Percentiles rank a stretch among this genome's conserved stretches.
Evolutionary conservation across 2,113 vertebrate genomes (phyloP).

Genomic region (Callipepla squamata): DNA sequence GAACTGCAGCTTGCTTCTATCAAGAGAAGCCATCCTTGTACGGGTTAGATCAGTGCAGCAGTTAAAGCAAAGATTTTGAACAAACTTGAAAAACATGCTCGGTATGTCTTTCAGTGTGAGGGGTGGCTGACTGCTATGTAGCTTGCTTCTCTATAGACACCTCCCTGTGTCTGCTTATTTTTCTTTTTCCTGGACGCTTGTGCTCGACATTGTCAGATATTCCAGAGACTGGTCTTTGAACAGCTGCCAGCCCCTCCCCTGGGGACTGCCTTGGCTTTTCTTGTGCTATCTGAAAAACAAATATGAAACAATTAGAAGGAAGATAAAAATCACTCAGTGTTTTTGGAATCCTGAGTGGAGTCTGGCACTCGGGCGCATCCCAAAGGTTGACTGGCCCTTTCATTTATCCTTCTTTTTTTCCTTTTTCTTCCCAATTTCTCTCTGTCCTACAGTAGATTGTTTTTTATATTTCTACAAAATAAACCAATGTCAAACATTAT

Average conservation of each 20-base stretch:
- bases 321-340: constrained; percentile 55
- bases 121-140: constrained; percentile 3
- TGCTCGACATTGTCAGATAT: constrained; percentile 62
- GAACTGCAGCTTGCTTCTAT: background rate
- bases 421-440: background rate
- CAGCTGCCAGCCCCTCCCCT: constrained; percentile 66
- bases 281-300: constrained; percentile 72
- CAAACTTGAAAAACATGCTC: constrained; percentile 3
- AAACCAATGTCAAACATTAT: background rate
- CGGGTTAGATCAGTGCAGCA: background rate
- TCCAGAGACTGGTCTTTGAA: constrained; percentile 67
- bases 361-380: constrained; percentile 29
- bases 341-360: constrained; percentile 63
- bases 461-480: background rate
- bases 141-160: background rate
- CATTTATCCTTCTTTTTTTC: background rate
- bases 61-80: background rate
- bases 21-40: background rate
- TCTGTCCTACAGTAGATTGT: background rate
- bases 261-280: constrained; percentile 68
- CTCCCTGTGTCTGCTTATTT: constrained; percentile 26
- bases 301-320: constrained; percentile 72
- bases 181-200: constrained; percentile 60
- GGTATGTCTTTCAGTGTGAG: background rate
- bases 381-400: background rate